Base-by-base conservation (phyloP, 2,888 invertebrate genomes). In the Brachyopa scutellaris region DNA sequence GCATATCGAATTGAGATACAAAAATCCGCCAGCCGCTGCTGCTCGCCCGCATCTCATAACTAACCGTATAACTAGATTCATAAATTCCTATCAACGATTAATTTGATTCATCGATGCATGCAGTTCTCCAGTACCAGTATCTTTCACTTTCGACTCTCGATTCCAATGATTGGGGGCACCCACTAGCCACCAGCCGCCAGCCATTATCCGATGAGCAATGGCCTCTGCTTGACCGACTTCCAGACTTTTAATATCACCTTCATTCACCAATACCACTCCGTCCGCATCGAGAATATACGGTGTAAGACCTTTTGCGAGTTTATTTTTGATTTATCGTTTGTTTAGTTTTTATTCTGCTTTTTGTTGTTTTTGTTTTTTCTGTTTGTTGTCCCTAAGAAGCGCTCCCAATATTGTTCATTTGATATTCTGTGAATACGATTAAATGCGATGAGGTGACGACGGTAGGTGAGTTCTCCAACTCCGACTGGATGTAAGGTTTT, bases 71-170 rank as follows among this genome's bases (percentile, higher is more conserved):
- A 13, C 21, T 61, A 40, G 45, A 47, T 73, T 57, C 55, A 74
- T 74, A 74, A 74, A 74, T 57, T 74, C 51, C 66, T 74, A 74
- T 74, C 66, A 74, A 66, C 66, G 64, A 66, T 49, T 66, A 74
- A 74, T 66, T 66, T 51, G 40, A 66, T 51, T 49, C 59, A 66
- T 13, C 57, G 64, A 64, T 66, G 49, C 57, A 26, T 59, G 42
- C 74, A 19, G 38, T 42, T 49, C 31, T 3, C n/a, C n/a, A 29
- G n/a, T 57, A n/a, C n/a, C 31, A 42, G 45, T 66, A 40, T 69
- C 31, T 55, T 40, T 26, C 23, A 29, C 55, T 42, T 17, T 53
- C 29, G 23, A 66, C n/a, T 40, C 9, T 4, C n/a, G 47, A 33
- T 47, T 33, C 61, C 31, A 6, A 40, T 19, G 13, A 51, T n/a